Conservation (phyloP, 1,140 invertebrate genomes). For the Andrena cerasifolii region DNA sequence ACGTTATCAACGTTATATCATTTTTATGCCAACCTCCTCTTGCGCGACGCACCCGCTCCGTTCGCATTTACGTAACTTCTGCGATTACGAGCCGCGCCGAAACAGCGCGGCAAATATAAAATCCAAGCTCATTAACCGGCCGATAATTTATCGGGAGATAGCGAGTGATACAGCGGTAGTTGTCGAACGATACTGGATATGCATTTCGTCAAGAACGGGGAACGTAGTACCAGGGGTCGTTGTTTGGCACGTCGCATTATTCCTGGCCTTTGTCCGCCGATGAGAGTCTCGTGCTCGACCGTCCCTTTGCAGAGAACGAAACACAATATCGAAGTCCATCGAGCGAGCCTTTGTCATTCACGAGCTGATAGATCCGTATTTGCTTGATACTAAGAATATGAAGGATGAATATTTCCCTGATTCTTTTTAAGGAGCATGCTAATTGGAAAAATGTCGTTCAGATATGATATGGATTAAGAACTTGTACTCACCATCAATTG, state of each 20-base stretch:
- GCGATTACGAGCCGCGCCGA: background rate
- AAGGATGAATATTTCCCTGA: too few relatives aligned
- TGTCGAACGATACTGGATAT: conserved; percentile 20
- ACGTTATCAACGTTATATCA: background rate
- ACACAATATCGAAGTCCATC: conserved; percentile 30
- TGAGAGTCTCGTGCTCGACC: conserved; percentile 32
- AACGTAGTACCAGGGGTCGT: conserved; percentile 31
- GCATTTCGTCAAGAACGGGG: conserved; percentile 1
- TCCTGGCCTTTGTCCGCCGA: conserved; percentile 31
- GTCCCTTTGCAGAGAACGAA: conserved; percentile 11
- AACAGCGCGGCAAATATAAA: background rate
- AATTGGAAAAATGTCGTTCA: too few relatives aligned
- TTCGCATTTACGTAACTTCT: background rate
- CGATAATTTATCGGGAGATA: background rate
- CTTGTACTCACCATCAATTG: too few relatives aligned
- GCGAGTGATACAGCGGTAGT: background rate
- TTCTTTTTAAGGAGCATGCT: too few relatives aligned
- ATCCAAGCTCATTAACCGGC: background rate
- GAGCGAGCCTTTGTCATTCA: background rate
- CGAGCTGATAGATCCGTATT: background rate
- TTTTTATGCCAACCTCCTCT: background rate
- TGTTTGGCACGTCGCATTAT: conserved; percentile 32
- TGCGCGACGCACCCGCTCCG: too few relatives aligned
- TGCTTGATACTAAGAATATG: background rate
- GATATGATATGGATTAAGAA: too few relatives aligned